Evolutionary conservation across 2,888 invertebrate genomes (phyloP), one percentile per base, ranked within the genome.

Genomic region (Phyllotreta cruciferae): DNA sequence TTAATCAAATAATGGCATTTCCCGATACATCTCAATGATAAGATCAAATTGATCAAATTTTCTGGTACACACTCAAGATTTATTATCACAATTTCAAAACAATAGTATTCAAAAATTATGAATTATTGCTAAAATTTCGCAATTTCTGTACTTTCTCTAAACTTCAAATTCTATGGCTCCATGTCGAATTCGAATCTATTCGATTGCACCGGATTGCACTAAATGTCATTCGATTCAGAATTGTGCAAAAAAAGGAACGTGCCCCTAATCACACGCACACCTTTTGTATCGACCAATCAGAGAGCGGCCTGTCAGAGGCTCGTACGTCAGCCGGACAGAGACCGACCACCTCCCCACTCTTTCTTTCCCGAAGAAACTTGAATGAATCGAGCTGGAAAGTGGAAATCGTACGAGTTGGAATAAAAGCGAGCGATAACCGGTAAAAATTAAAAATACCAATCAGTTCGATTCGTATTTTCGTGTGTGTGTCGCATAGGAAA

Each of bases 181-280:
- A n/a, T n/a, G n/a, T 24, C 24, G 24, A 47, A 13, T 45, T 13
- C 11, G 24, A 34, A 13, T 41, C 34, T 41, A 55, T 6, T 9
- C 42, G 13, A 53, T 39, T 53, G 37, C n/a, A 24, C 24, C 41
- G 4, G 4, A 37, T 50, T 50, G 50, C 11, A 41, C 11, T 37
- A 50, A 60, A 60, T 41, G 35, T 11, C 5, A 11, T 6, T n/a
- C 13, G 10, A 11, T 37, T 10, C 41, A 58, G 42, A 41, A 10
- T 49, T 52, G 42, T 52, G 37, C 24, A 60, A 24, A 52, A 36
- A n/a, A 7, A 11, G 4, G 35, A 39, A 57, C 49, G 50, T 57
- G 24, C 37, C 10, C 58, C 56, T 42, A 60, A 62, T 60, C 60
- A 11, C 35, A 37, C 54, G 61, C 63, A 66, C 66, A 66, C 66